Base-by-base conservation (phyloP, 2,113 vertebrate species). In the Xyrauchen texanus region DNA sequence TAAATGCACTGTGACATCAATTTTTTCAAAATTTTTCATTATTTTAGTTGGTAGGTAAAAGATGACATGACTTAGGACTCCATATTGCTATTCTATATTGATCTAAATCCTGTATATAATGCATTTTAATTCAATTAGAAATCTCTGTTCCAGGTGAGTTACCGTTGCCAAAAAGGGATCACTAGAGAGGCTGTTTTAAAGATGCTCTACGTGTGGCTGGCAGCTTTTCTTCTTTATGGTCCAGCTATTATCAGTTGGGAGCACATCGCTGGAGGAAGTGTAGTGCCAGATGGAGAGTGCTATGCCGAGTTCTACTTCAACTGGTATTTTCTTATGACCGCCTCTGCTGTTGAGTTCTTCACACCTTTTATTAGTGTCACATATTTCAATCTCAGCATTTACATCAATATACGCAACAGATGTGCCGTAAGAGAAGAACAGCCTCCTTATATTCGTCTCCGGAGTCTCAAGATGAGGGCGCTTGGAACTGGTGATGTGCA, bases 301-400 rank as follows among this genome's bases (percentile, higher is more conserved):
- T 89, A 92, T 0, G 91, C 93, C 4, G 91, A 94, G 79, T 93
- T 94, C 81, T 94, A 93, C 85, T 93, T 92, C 85, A 94, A 91
- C 78, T 92, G 92, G 90, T 93, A 93, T 66, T 94, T 94, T 85
- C 83, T 94, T 16, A 93, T 93, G 86, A 93, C 87, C 3, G 91
- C 91, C 7, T 94, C 93, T 55, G 89, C 89, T 4, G 76, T 92
- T 44, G 91, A 94, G 86, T 94, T 94, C 83, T 93, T 94, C 80
- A 92, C 92, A 0, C 91, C 91, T 4, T 94, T 94, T 72, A 88
- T 93, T 81, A 93, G 88, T 4, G 88, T 93, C 68, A 91, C 60
- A 0, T 92, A 93, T 77, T 94, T 94, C 67, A 95, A 93, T 62
- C 45, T 92, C 82, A 93, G 91, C 71, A 94, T 93, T 87, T 93